Conservation (phyloP, 1,140 invertebrate species). For the Bombus pyrosoma region DNA sequence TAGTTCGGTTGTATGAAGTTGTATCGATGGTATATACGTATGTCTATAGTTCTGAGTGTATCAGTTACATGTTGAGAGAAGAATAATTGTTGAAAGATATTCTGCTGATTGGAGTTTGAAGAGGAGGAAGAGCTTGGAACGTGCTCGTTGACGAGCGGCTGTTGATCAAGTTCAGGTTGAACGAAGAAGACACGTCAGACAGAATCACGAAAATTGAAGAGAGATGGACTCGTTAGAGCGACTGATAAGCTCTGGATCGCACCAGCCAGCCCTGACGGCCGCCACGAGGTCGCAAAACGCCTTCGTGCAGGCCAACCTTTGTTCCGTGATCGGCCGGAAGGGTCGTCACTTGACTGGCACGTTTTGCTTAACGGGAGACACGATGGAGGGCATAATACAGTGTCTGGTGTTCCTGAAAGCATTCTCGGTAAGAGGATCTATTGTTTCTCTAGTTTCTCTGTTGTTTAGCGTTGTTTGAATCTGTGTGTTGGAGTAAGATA, state of each 20-base stretch:
- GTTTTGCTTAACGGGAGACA: constrained; percentile 93
- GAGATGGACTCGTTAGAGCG: constrained; percentile 90
- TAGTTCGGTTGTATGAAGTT: neutral
- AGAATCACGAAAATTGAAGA: constrained; percentile 50
- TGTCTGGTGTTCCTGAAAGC: constrained; percentile 95
- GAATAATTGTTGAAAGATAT: neutral
- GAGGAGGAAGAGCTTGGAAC: neutral
- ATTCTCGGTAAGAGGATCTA: constrained; percentile 89
- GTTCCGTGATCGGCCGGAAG: constrained; percentile 88
- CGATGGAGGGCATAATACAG: constrained; percentile 96
- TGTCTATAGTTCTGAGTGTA: neutral
- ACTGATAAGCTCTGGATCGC: constrained; percentile 87
- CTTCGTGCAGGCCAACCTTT: constrained; percentile 89
- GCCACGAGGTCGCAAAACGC: constrained; percentile 86
- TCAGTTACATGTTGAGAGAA: neutral
- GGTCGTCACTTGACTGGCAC: constrained; percentile 92
- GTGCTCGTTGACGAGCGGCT: neutral
- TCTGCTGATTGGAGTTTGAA: neutral
- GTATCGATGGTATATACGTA: neutral
- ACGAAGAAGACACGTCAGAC: neutral
- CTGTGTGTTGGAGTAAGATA: neutral
- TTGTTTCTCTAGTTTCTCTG: neutral
- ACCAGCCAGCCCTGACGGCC: constrained; percentile 86
- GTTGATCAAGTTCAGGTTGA: neutral
- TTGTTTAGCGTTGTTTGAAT: no score